Evolutionary conservation across 2,797 vertebrate species (phyloP).

Genomic region (Sebastes flavidus): DNA sequence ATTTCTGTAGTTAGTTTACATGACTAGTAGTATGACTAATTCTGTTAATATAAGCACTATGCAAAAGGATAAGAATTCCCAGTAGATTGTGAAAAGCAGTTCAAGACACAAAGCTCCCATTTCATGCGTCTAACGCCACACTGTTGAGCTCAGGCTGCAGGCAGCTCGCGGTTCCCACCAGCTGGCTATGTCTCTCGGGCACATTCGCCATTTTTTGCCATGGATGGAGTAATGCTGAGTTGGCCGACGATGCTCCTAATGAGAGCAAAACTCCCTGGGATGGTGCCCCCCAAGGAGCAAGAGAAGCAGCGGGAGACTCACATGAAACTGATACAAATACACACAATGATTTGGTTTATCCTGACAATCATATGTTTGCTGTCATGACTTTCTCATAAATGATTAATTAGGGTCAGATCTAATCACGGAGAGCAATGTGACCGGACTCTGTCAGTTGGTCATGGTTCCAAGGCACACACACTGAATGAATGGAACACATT

Average conservation of each 20-base stretch:
- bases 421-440: constrained; percentile 44
- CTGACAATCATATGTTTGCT: constrained; percentile 13
- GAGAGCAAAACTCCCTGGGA: constrained; percentile 56
- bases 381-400: constrained; percentile 19
- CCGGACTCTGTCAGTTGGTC: constrained; percentile 22
- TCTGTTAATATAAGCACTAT: not conserved
- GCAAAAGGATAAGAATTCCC: constrained; percentile 5
- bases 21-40: constrained; percentile 1
- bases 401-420: constrained; percentile 33
- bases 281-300: constrained; percentile 47
- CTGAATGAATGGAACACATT: constrained; percentile 13
- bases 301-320: constrained; percentile 16
- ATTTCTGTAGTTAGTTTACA: constrained; percentile 10
- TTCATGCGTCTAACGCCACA: constrained; percentile 19
- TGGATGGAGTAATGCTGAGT: constrained; percentile 47
- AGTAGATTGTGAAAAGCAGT: constrained; percentile 28
- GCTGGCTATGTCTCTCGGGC: constrained; percentile 24
- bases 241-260: constrained; percentile 46
- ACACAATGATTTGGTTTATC: constrained; percentile 15
- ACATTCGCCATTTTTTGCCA: constrained; percentile 41
- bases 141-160: constrained; percentile 11
- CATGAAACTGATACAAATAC: not conserved
- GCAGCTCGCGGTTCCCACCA: constrained; percentile 17
- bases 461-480: not conserved
- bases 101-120: constrained; percentile 35